Evolutionary conservation across 2,113 vertebrate species (phyloP).

Genomic region (Ondatra zibethicus): DNA sequence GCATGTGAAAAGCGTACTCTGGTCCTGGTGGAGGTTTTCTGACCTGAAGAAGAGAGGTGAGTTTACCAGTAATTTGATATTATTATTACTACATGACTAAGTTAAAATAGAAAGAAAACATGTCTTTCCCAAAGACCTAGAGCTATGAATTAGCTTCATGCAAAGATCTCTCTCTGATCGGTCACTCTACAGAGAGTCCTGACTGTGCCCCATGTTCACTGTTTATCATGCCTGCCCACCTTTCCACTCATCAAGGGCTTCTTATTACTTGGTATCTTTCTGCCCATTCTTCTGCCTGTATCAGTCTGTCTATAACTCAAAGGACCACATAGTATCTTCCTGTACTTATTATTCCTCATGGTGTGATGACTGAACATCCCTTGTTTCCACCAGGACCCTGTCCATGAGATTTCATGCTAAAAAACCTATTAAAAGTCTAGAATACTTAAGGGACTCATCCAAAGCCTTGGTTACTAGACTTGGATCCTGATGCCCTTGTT

Average conservation of each 20-base stretch:
- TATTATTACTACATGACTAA: not conserved
- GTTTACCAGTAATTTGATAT: not conserved
- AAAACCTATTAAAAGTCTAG: not conserved
- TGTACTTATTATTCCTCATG: not conserved
- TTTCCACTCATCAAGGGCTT: not conserved
- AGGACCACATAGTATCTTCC: not conserved
- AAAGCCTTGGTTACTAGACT: not conserved
- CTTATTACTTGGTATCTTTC: not conserved
- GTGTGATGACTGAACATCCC: not conserved
- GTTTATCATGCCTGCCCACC: accelerated
- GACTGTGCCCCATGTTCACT: not conserved
- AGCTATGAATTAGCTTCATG: not conserved
- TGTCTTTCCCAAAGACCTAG: not conserved
- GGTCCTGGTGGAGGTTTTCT: not conserved
- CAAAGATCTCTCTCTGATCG: not conserved
- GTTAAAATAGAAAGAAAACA: not conserved
- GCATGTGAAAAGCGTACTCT: not conserved
- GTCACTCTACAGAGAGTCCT: not conserved
- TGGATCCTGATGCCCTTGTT: not conserved
- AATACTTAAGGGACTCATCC: not conserved
- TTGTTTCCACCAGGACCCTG: not conserved
- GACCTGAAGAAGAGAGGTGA: not conserved
- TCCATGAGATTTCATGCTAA: not conserved
- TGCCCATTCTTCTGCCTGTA: not conserved
- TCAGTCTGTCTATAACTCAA: not conserved